phyloP scores from a whole-genome alignment of 2,888 invertebrate species.

The Dexiosoma caninum region DNA sequence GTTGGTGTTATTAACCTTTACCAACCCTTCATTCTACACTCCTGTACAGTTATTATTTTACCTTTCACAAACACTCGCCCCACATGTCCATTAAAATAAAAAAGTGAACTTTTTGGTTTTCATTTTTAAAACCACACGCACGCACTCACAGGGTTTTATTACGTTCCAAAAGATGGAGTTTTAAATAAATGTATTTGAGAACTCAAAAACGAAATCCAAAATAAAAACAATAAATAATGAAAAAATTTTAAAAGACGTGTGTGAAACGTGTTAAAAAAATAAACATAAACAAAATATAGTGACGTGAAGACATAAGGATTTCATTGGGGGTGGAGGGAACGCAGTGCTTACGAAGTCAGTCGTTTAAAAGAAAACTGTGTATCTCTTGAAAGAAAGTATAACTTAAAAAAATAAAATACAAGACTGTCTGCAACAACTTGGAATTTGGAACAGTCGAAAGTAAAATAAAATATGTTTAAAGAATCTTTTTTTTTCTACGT shows the following conservation, averaged over 20 bases:
- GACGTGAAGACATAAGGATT: too few species aligned
- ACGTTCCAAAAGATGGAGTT: constrained; percentile 12
- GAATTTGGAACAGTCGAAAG: too few species aligned
- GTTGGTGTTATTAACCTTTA: constrained; percentile 13
- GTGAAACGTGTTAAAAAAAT: constrained; percentile 25
- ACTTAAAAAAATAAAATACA: too few species aligned
- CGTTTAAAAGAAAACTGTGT: neutral
- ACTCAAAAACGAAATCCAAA: neutral
- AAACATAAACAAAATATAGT: neutral
- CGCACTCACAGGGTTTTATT: constrained; percentile 31
- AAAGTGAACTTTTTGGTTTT: constrained; percentile 10
- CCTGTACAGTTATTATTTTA: constrained; percentile 13
- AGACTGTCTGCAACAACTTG: too few species aligned
- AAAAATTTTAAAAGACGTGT: constrained; percentile 48
- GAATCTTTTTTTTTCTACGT: too few species aligned
- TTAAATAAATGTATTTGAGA: constrained; percentile 55
- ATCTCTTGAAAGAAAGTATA: too few species aligned
- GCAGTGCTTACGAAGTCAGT: neutral
- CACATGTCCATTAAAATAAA: constrained; percentile 59
- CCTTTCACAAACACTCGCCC: constrained; percentile 29
- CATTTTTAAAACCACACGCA: constrained; percentile 34
- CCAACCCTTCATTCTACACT: neutral
- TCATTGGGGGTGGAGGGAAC: neutral
- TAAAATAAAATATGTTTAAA: too few species aligned
- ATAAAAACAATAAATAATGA: constrained; percentile 13